A percentile compares a stretch with the other conserved stretches of the same genome.
Evolutionary conservation across 2,797 vertebrate species (phyloP).

Genomic region (Eulemur coronatus): DNA sequence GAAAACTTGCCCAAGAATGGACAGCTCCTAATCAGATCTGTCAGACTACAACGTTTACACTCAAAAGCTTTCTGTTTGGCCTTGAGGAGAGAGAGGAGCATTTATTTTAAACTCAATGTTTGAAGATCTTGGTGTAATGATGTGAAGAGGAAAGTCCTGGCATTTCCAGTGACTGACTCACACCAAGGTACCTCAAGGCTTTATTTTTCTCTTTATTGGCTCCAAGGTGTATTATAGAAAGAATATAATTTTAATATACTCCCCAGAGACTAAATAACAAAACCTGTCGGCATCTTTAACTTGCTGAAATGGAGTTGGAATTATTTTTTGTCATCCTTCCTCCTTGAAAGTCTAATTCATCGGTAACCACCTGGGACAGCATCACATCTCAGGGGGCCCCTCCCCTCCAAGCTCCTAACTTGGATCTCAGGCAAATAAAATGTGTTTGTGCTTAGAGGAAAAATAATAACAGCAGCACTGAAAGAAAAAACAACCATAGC

Average conservation of each 20-base stretch:
- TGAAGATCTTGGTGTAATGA: background rate
- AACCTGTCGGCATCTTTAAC: background rate
- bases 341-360: slow-evolving; percentile 16
- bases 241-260: slow-evolving; percentile 24
- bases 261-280: background rate
- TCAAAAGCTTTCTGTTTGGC: background rate
- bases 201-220: background rate
- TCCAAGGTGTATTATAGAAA: background rate
- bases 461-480: background rate
- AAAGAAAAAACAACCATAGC: background rate
- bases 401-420: background rate
- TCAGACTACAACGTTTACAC: background rate
- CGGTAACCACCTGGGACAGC: background rate
- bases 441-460: background rate
- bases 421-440: background rate
- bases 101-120: background rate
- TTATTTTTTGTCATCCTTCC: background rate
- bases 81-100: background rate
- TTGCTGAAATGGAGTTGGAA: background rate
- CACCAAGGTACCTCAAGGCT: background rate
- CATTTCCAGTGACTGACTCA: background rate
- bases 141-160: background rate
- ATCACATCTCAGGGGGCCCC: background rate
- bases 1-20: background rate
- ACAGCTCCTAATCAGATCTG: background rate